Percentiles rank a stretch among this genome's conserved stretches.
Evolutionary conservation across 2,113 vertebrate genomes (phyloP).

Genomic region (Limanda limanda): DNA sequence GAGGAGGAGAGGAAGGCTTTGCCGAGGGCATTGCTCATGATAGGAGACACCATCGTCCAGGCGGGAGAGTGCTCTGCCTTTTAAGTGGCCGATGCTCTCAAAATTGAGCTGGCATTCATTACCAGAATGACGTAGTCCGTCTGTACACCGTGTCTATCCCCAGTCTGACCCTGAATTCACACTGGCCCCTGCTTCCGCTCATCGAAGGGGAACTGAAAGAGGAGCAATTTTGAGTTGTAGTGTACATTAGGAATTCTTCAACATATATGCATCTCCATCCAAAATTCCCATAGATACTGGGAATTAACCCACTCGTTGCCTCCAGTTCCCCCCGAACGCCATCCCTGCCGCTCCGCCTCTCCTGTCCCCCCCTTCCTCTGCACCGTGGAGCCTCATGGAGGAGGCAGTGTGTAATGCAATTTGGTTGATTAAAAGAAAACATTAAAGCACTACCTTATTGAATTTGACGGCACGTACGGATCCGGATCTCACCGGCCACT

Average conservation of each 20-base stretch:
- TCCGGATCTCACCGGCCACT: conserved; percentile 85
- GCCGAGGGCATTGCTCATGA: conserved; percentile 51
- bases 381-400: conserved; percentile 48
- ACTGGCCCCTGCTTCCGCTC: conserved; percentile 36
- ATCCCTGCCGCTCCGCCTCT: conserved; percentile 11
- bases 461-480: conserved; percentile 87
- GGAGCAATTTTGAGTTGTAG: background rate
- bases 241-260: conserved; percentile 9
- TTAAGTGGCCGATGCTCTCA: conserved; percentile 48
- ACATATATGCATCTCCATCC: conserved; percentile 28
- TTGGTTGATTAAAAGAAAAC: conserved; percentile 90
- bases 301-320: conserved; percentile 44
- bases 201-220: conserved; percentile 29
- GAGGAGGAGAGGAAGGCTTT: conserved; percentile 24
- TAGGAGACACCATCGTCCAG: conserved; percentile 55
- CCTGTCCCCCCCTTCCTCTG: conserved; percentile 32
- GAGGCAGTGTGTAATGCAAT: conserved; percentile 85
- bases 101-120: conserved; percentile 73
- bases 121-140: conserved; percentile 68
- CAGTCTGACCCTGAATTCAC: conserved; percentile 64
- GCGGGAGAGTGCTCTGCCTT: conserved; percentile 65
- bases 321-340: conserved; percentile 16
- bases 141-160: conserved; percentile 73
- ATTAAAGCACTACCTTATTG: conserved; percentile 88
- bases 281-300: conserved; percentile 42